Evolutionary conservation across 2,888 invertebrate genomes (phyloP).

Genomic region (Drosophila phalerata): DNA sequence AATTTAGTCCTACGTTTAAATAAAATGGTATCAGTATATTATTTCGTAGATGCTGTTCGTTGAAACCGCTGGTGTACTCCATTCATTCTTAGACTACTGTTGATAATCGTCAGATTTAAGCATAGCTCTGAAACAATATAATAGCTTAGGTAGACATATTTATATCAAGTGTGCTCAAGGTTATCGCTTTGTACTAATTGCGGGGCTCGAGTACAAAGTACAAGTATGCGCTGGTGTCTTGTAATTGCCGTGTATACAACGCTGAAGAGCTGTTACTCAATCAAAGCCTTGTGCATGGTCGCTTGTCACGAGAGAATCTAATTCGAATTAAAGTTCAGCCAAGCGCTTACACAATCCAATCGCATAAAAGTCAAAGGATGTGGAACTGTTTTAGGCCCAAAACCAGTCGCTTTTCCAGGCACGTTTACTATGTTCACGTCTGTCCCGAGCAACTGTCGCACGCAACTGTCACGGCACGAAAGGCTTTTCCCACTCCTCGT

Average conservation of each 20-base stretch:
- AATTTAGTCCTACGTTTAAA: too few species aligned
- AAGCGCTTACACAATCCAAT: conserved; percentile 66
- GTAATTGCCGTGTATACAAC: conserved; percentile 37
- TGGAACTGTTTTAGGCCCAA: conserved; percentile 4
- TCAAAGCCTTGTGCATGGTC: conserved; percentile 56
- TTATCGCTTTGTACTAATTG: conserved; percentile 11
- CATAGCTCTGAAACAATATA: neutral
- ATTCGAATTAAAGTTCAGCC: conserved; percentile 65
- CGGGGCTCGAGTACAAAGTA: conserved; percentile 7
- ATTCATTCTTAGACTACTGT: too few species aligned
- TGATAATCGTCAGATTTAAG: neutral
- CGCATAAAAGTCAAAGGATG: conserved; percentile 40
- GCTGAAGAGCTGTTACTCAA: conserved; percentile 43
- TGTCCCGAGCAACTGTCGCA: conserved; percentile 42
- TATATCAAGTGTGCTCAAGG: conserved; percentile 3
- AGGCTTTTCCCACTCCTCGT: conserved; percentile 5
- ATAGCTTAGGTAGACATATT: neutral
- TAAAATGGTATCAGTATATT: too few species aligned
- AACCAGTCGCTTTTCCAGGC: conserved; percentile 8
- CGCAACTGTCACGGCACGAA: conserved; percentile 70
- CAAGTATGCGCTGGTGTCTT: conserved; percentile 20
- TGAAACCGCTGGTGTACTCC: too few species aligned
- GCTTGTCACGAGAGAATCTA: conserved; percentile 67
- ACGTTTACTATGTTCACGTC: conserved; percentile 5
- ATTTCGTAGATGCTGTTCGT: too few species aligned